Conservation (phyloP, 2,888 invertebrate genomes). For the Andrena marginata region DNA sequence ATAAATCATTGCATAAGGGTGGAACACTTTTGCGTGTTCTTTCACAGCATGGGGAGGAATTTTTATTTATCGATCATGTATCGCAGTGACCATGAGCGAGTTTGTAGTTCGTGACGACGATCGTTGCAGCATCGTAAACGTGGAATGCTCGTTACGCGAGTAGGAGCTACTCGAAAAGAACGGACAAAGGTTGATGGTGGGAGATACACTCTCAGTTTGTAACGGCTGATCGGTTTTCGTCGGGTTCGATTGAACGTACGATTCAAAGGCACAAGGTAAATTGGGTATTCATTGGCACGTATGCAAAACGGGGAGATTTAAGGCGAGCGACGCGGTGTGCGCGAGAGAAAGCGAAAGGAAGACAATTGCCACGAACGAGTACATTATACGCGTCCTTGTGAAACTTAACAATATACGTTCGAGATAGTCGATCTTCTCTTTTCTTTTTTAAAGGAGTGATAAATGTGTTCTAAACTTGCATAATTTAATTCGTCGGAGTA, state of each 20-base stretch:
- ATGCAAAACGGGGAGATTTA: slow-evolving; percentile 5
- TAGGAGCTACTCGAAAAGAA: too few species aligned
- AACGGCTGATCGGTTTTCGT: not conserved
- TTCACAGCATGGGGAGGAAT: too few species aligned
- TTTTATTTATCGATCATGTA: not conserved
- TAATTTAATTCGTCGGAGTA: not conserved
- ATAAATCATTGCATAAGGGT: too few species aligned
- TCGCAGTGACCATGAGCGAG: not conserved
- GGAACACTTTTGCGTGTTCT: too few species aligned
- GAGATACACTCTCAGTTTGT: not conserved
- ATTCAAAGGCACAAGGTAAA: not conserved
- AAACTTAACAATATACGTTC: not conserved
- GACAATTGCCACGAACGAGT: not conserved
- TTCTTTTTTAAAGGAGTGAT: not conserved
- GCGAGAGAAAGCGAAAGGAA: slow-evolving; percentile 18
- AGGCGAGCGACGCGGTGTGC: slow-evolving; percentile 1
- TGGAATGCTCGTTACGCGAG: too few species aligned
- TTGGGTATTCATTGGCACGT: not conserved
- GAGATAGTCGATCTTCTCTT: not conserved
- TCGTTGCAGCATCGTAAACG: not conserved
- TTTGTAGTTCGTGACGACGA: not conserved
- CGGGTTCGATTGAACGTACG: not conserved
- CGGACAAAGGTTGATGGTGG: too few species aligned
- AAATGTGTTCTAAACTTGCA: slow-evolving; percentile 1
- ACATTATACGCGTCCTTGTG: not conserved